Percentiles rank a stretch among this genome's conserved stretches.
phyloP scores from a whole-genome alignment of 1,140 invertebrate species.

The Octopus bimaculoides region DNA sequence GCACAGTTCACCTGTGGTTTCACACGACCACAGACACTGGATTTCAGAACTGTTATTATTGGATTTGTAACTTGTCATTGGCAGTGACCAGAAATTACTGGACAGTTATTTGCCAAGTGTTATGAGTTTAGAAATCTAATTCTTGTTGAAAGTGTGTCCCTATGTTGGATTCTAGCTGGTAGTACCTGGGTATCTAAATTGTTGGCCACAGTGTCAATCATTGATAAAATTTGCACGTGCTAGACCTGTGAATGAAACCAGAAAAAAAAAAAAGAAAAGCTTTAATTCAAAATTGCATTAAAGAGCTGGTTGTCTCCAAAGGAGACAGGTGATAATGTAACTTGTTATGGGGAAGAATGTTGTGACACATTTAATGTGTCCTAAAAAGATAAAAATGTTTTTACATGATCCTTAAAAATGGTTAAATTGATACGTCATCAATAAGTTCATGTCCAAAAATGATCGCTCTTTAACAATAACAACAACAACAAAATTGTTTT shows the following conservation, averaged over 20 bases:
- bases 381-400: background rate
- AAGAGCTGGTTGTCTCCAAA: conserved; percentile 7
- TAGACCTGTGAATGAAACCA: background rate
- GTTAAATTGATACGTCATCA: background rate
- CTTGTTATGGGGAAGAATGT: conserved; percentile 3
- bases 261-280: conserved; percentile 2
- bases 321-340: conserved; percentile 8
- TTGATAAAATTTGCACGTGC: background rate
- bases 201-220: background rate
- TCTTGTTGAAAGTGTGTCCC: background rate
- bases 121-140: conserved; percentile 3
- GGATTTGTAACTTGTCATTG: background rate
- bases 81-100: background rate
- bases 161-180: conserved; percentile 10
- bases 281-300: conserved; percentile 10
- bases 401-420: background rate
- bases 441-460: conserved; percentile 5
- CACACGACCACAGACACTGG: no score
- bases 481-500: no score
- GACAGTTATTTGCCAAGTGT: background rate
- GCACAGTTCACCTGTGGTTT: background rate
- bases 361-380: background rate
- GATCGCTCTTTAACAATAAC: no score
- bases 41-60: no score
- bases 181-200: background rate